A percentile compares a stretch with the other conserved stretches of the same genome.
phyloP scores from a whole-genome alignment of 2,797 vertebrate genomes.

The Rhinichthys osculus region DNA sequence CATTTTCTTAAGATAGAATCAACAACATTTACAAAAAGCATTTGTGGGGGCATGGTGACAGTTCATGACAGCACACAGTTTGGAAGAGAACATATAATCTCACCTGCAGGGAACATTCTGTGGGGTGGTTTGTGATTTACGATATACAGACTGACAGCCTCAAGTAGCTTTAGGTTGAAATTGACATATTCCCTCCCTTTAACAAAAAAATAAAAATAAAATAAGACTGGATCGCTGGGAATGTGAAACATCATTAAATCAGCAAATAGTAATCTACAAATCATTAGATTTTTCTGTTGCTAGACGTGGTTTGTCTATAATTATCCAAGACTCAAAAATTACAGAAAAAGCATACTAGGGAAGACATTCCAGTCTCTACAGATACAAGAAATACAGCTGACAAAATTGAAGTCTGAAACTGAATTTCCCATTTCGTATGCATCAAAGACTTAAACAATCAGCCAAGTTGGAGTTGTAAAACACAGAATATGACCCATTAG shows the following conservation, averaged over 20 bases:
- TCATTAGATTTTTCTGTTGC: background rate
- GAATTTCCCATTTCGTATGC: background rate
- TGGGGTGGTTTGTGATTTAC: conserved; percentile 17
- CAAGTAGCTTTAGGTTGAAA: conserved; percentile 20
- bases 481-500: conserved; percentile 35
- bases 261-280: background rate
- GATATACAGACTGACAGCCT: conserved; percentile 12
- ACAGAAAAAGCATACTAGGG: background rate
- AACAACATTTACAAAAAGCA: conserved; percentile 80
- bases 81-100: conserved; percentile 39
- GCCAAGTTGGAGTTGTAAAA: conserved; percentile 24
- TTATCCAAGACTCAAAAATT: background rate
- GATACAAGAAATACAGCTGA: background rate
- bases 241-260: background rate
- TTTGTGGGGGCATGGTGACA: conserved; percentile 63
- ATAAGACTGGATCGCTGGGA: background rate
- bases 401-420: background rate
- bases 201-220: background rate
- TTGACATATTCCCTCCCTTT: background rate
- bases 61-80: conserved; percentile 38
- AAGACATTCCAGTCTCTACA: conserved; percentile 11
- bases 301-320: background rate
- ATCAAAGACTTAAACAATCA: conserved; percentile 6
- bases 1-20: conserved; percentile 86
- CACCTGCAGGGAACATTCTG: conserved; percentile 40